Evolutionary conservation across 2,888 invertebrate species (phyloP), one percentile per base, ranked within the genome.

Genomic region (Ophion costatus): DNA sequence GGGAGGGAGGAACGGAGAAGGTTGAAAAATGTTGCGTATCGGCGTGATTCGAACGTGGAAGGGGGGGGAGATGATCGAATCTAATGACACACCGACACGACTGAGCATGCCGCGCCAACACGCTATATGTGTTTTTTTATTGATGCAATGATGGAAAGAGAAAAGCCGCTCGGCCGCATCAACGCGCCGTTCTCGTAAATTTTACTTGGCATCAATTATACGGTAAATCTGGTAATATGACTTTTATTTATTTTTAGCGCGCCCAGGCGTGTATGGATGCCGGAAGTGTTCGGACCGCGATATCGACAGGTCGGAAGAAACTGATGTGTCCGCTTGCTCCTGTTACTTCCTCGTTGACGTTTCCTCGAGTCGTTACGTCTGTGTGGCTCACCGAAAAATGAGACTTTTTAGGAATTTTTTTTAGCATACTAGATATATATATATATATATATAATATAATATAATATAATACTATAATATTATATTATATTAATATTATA

Each of bases 61-160:
- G 61, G 45, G 69, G 77, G 17, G 71, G 79, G 59, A 79, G 86
- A 76, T 86, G 61, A 86, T 84, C 74, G 75, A 71, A 79, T 74
- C 51, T 64, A 66, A 75, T 51, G 78, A 79, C 59, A 38, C 66
- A 67, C 42, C 74, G 66, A 67, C 64, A 71, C 70, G 22, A 59
- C 42, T 38, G 51, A 20, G 33, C 70, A 38, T 38, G 7, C 38
- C 45, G 45, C 45, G 45, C 14, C 2, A 45, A 45, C 45, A 14
- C 14, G 45, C 11, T 14, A 45, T 14, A 14, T 14, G 14, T 14
- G 14, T 45, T 64, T 70, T 64, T 70, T 64, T 64, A 38, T 57
- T 67, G 17, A 11, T 77, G 57, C 17, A 7, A 33, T 22, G 17
- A 11, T 29, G 59, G 22, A 45, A 67, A 67, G 38, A 59, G 69